phyloP scores from a whole-genome alignment of 2,113 vertebrate species.

The Centropus unirufus region DNA sequence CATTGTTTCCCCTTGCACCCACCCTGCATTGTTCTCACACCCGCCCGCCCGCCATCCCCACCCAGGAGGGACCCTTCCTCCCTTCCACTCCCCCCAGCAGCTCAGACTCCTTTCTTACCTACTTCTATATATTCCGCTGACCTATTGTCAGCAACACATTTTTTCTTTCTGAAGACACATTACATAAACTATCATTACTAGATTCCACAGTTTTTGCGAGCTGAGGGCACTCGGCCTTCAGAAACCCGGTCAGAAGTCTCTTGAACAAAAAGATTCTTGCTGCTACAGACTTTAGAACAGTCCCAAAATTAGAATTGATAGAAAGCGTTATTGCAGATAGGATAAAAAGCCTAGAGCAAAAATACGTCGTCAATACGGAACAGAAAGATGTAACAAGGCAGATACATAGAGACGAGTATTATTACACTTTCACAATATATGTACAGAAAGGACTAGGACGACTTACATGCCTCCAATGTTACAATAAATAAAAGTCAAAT shows the following conservation, averaged over 20 bases:
- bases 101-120: background rate
- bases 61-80: constrained; percentile 55
- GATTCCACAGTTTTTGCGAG: background rate
- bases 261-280: background rate
- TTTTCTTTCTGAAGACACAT: background rate
- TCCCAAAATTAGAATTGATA: background rate
- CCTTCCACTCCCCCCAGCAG: background rate
- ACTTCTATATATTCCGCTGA: constrained; percentile 8
- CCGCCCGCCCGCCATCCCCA: constrained; percentile 4
- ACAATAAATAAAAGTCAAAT: background rate
- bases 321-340: background rate
- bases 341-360: background rate
- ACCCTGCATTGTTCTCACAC: constrained; percentile 61
- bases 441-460: background rate
- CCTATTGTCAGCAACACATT: background rate
- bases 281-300: background rate
- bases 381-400: background rate
- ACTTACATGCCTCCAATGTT: background rate
- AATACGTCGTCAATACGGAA: background rate
- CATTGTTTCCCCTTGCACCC: constrained; percentile 49
- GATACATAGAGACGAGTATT: background rate
- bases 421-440: background rate
- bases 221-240: background rate
- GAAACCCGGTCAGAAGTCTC: background rate
- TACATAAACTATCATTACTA: background rate